A percentile compares a stretch with the other conserved stretches of the same genome.
phyloP scores from a whole-genome alignment of 2,797 vertebrate genomes.

The Enteromius treurensis region DNA sequence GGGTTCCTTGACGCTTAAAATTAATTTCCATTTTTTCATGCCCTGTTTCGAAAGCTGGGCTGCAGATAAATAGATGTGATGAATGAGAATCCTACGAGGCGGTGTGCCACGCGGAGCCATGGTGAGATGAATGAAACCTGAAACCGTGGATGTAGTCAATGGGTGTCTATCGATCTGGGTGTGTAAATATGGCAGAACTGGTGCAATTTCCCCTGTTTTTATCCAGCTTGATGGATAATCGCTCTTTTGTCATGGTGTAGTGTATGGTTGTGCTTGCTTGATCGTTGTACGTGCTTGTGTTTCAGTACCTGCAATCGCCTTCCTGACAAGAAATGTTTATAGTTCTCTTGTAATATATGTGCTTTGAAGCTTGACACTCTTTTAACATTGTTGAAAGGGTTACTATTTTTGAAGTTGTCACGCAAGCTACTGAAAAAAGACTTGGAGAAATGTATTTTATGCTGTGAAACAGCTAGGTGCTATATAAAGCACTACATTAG shows the following conservation, averaged over 20 bases:
- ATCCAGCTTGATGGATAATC: slow-evolving; percentile 5
- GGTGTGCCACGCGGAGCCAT: slow-evolving; percentile 14
- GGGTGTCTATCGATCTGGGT: slow-evolving; percentile 15
- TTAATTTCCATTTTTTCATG: slow-evolving; percentile 75
- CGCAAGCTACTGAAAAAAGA: slow-evolving; percentile 32
- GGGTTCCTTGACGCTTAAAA: slow-evolving; percentile 77
- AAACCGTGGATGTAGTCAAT: neutral
- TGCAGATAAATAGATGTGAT: slow-evolving; percentile 71
- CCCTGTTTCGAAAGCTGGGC: slow-evolving; percentile 65
- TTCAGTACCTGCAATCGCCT: neutral
- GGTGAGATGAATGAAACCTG: slow-evolving; percentile 24
- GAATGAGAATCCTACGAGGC: slow-evolving; percentile 54
- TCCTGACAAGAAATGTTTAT: neutral
- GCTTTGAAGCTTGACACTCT: neutral
- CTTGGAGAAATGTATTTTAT: slow-evolving; percentile 39
- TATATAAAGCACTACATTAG: slow-evolving; percentile 40
- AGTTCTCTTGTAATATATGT: neutral
- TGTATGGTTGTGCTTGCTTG: neutral
- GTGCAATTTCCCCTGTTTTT: neutral
- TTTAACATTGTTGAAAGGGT: slow-evolving; percentile 7
- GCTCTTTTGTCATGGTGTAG: slow-evolving; percentile 4
- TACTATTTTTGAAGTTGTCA: slow-evolving; percentile 46
- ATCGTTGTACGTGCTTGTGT: slow-evolving; percentile 3
- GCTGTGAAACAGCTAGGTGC: slow-evolving; percentile 25
- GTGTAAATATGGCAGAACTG: slow-evolving; percentile 5